These are phyloP conservation scores for Drymodes brunneopygia DNA, from an alignment of 2,113 vertebrate species.

Conservation along the genomic window DNA sequence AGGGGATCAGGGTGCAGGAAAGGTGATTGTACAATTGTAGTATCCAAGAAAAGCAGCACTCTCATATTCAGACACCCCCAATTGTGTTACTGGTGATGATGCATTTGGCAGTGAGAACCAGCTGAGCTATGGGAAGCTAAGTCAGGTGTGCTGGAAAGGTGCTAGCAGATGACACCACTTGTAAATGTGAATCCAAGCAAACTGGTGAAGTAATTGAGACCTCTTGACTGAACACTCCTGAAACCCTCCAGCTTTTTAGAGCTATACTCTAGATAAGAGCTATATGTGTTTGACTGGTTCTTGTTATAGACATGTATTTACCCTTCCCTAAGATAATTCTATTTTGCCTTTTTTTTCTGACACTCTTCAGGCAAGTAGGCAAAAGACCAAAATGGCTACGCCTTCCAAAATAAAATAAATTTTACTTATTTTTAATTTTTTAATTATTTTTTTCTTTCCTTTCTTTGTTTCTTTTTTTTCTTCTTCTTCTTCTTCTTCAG, in stretches of 20 bases:
- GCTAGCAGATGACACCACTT: not conserved
- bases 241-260: constrained; percentile 1
- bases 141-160: not conserved
- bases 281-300: not conserved
- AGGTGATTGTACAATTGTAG: not conserved
- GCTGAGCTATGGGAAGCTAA: not conserved
- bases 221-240: not conserved
- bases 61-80: not conserved
- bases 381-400: not conserved
- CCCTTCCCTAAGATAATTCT: not conserved
- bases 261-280: not conserved
- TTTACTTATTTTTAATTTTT: not conserved
- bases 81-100: not conserved
- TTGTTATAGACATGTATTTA: not conserved
- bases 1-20: not conserved
- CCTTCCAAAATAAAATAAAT: not conserved
- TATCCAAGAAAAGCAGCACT: not conserved
- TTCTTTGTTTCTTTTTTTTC: not conserved
- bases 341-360: not conserved
- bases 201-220: constrained; percentile 11
- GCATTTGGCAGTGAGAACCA: not conserved
- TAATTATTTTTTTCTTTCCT: not conserved
- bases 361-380: constrained; percentile 13
- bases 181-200: not conserved
- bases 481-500: not conserved